Evolutionary conservation across 2,888 invertebrate genomes (phyloP), one percentile per base, ranked within the genome.

Genomic region (Conus canariensis): DNA sequence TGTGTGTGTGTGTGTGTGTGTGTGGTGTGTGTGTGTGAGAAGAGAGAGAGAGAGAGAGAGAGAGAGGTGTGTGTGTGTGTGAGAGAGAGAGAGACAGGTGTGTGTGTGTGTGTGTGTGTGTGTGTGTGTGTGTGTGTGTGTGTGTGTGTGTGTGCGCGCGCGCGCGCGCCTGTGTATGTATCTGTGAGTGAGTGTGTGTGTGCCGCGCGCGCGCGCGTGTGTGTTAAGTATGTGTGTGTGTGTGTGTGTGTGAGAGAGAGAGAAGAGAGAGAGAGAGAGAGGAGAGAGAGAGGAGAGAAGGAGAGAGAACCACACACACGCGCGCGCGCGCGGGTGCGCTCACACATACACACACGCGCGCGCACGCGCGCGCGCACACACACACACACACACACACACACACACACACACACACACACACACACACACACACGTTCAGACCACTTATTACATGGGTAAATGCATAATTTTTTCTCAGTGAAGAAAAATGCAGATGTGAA

Each of bases 331-430:
- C 64, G 3, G 6, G 6, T 5, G 6, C 64, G 3, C 64, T 5
- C 64, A 64, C 64, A 64, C 64, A 64, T 5, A 64, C 64, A 64
- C 64, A 64, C 64, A 64, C 64, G 6, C 64, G 4, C 64, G 6
- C 64, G 16, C 60, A 64, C 60, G 16, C 60, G 3, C 60, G 16
- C 60, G 3, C 60, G 3, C 60, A 64, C 60, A 64, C 60, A 64
- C 60, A 64, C 60, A 64, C 60, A 64, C 60, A 64, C 60, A 64
- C 60, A 64, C 60, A 64, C 60, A 64, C 60, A 64, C 74, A 74
- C 74, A 70, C 70, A 22, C 70, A 70, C 70, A 70, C 70, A 70
- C 70, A 70, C 70, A 70, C 70, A 22, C 70, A 70, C 70, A 70
- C 70, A n/a, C 74, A 74, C 74, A 74, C 74, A 74, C 74, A n/a